Conservation (phyloP, 2,797 vertebrate species). For the Eupleurogrammus muticus region DNA sequence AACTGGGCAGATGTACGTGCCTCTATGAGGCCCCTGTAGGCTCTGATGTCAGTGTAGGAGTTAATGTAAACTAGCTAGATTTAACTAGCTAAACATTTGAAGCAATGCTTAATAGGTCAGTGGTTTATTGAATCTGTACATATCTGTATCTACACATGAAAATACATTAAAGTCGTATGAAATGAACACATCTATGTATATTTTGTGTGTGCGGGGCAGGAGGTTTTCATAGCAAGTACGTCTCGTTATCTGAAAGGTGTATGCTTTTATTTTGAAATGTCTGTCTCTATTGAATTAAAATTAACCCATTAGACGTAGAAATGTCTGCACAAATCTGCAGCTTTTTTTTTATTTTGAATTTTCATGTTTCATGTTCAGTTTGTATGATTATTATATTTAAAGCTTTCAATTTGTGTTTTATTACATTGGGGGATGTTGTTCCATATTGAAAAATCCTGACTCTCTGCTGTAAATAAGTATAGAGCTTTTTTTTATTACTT, state of each 20-base stretch:
- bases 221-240: conserved; percentile 1
- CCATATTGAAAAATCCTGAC: neutral
- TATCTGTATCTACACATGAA: conserved; percentile 80
- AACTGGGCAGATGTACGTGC: conserved; percentile 75
- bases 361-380: too few relatives aligned
- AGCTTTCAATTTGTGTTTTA: too few relatives aligned
- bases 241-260: neutral
- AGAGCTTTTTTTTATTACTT: neutral
- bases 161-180: conserved; percentile 81
- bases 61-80: conserved; percentile 80
- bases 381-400: too few relatives aligned
- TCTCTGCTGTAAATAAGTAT: neutral
- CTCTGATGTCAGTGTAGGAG: conserved; percentile 76
- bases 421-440: too few relatives aligned
- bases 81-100: conserved; percentile 81
- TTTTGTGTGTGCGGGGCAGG: conserved; percentile 39
- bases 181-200: conserved; percentile 58
- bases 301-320: neutral
- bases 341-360: too few relatives aligned
- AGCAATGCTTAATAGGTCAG: conserved; percentile 65
- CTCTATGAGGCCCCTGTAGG: conserved; percentile 83
- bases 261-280: neutral
- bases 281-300: too few relatives aligned
- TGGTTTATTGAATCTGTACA: conserved; percentile 71
- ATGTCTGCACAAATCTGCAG: too few relatives aligned